Evolutionary conservation across 2,113 vertebrate genomes (phyloP), one percentile per base, ranked within the genome.

Genomic region (Chelonoidis abingdonii): DNA sequence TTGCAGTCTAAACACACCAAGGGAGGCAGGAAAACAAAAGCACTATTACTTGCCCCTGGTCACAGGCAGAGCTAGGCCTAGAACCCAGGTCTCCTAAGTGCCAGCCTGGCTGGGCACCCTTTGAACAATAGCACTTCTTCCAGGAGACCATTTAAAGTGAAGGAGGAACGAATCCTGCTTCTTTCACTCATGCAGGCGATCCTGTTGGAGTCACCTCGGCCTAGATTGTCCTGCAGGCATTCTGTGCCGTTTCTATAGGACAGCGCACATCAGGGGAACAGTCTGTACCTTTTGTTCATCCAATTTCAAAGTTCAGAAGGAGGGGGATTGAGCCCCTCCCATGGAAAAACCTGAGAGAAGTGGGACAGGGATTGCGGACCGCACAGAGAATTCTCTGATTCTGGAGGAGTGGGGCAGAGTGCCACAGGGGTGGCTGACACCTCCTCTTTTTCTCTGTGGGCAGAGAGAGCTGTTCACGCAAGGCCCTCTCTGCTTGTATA

Each of bases 401-500:
- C 62, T 52, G 76, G 10, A 83, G 65, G 0, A 41, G 14, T 25
- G 16, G 24, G 81, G 81, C 83, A 86, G 41, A 24, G 49, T 69
- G 29, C 54, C 92, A 57, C 57, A 53, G 86, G 5, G 22, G 80
- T 35, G 86, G 27, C 47, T 52, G 14, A 54, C 5, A 13, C 31
- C 22, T 7, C 10, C 24, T 1, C 22, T 22, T 50, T 21, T 14
- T 44, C 54, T 78, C 27, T 86, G 57, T 84, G 57, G 81, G 83
- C 75, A 87, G 65, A 89, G 78, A 80, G 65, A 47, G 19, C 84
- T 52, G 50, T 41, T 41, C 88, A 81, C 69, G 65, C 79, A 41
- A 96, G 96, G 95, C 95, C 1, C 0, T 95, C 92, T 92, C 75
- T 88, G 93, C 95, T 96, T 85, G 94, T 90, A 54, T 17, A 62